Evolutionary conservation across 2,888 invertebrate species (phyloP), one percentile per base, ranked within the genome.

Genomic region (Torymus texanus): DNA sequence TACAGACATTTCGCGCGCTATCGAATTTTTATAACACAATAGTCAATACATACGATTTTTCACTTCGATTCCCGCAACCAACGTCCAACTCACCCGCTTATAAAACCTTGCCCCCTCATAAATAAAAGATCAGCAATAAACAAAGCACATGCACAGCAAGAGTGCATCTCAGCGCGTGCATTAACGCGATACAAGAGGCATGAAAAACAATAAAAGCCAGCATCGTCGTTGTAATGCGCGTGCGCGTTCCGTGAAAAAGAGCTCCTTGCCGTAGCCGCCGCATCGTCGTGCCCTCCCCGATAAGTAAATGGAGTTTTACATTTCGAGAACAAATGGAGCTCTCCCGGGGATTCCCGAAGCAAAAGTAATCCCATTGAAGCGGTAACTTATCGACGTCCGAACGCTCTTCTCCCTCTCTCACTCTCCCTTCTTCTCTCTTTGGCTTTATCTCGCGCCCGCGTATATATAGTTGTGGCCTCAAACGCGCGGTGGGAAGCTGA

Each of bases 291-390:
- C 67, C 72, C 59, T 29, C 58, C 56, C 70, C 62, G 76, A 80
- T 80, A 80, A 66, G 77, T 78, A 78, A 81, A 81, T 78, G 78
- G 78, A 81, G 75, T 81, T 81, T 81, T 81, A 78, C 80, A 81
- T 81, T 78, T 75, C 51, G 73, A 72, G 75, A 81, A 81, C 78
- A 81, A 78, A 78, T 81, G 81, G 75, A 75, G 66, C 78, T 68
- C 78, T 68, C 81, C 51, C 59, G 78, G 75, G 75, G 14, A 78
- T 81, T 73, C 65, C 18, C 75, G 59, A 61, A 75, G 78, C 74
- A 75, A 81, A 81, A 78, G 78, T 81, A 81, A 81, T 81, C 81
- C 75, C 81, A 81, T 78, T 81, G 78, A 78, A 78, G 73, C 73
- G 81, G 62, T 78, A 78, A 81, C 78, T 81, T 78, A 81, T 81